Base-by-base conservation (phyloP, 2,113 vertebrate genomes). In the Conger conger region DNA sequence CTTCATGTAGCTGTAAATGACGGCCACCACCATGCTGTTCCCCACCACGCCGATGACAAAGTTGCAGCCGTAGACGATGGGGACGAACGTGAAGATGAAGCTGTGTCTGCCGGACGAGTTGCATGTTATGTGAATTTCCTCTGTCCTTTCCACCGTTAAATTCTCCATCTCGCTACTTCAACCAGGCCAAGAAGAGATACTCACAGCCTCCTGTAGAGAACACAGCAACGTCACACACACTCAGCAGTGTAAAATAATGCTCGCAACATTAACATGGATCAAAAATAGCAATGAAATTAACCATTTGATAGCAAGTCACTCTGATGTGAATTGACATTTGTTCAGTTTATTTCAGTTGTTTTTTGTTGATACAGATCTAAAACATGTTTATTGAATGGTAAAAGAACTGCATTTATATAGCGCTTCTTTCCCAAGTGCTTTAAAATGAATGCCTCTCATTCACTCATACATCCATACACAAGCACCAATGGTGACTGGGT, bases 1-100 rank as follows among this genome's bases (percentile, higher is more conserved):
- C 91, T 98, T 99, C 96, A 99, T 97, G 92, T 98, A 99, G 89
- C 96, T 96, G 93, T 97, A 98, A 92, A 99, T 99, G 87, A 99
- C 96, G 0, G 97, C 95, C 79, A 99, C 97, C 0, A 99, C 98
- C 95, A 99, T 93, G 86, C 97, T 98, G 93, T 99, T 99, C 15
- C 98, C 98, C 4, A 99, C 94, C 35, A 99, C 95, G 60, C 98
- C 88, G 13, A 83, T 87, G 82, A 85, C 76, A 33, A 89, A 89
- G 86, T 87, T 89, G 83, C 73, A 87, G 76, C 88, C 80, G 57
- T 89, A 89, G 38, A 89, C 88, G 9, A 89, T 57, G 0, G 88
- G 88, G 53, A 87, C 86, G 1, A 89, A 81, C 1, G 84, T 84
- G 80, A 85, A 87, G 82, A 89, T 88, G 40, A 86, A 86, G 57